Conservation (phyloP, 2,888 invertebrate species). For the Aspidapion aeneum region DNA sequence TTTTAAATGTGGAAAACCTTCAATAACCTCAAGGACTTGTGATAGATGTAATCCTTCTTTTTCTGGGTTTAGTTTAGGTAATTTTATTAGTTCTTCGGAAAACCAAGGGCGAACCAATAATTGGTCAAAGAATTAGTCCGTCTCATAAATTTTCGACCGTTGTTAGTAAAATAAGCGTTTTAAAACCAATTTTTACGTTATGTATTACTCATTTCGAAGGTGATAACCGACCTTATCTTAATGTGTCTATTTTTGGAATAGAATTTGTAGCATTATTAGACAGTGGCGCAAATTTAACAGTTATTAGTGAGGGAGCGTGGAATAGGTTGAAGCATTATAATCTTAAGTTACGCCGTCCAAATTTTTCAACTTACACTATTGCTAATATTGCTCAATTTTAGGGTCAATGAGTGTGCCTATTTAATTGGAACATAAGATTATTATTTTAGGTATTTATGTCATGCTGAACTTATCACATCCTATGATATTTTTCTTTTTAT, state of each 20-base stretch:
- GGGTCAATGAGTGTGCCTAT: slow-evolving; percentile 4
- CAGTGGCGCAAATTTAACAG: slow-evolving; percentile 3
- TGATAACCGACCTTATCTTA: slow-evolving; percentile 3
- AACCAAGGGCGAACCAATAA: background rate
- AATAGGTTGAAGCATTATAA: background rate
- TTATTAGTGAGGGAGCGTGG: background rate
- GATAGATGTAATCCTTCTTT: background rate
- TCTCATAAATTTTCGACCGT: background rate
- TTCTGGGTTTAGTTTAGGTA: too few species aligned
- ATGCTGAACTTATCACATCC: too few species aligned
- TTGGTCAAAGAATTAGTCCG: background rate
- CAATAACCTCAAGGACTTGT: background rate
- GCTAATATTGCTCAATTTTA: slow-evolving; percentile 5
- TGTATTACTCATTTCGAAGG: slow-evolving; percentile 5
- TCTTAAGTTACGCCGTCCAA: background rate
- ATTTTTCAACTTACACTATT: background rate
- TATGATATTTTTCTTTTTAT: too few species aligned
- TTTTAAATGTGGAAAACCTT: background rate
- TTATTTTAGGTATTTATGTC: background rate
- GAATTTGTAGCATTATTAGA: slow-evolving; percentile 2
- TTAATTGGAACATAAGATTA: background rate
- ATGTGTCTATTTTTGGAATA: slow-evolving; percentile 4
- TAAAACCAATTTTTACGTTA: too few species aligned
- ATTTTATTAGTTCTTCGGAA: background rate
- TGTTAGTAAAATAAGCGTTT: background rate